Percentiles rank a stretch among this genome's conserved stretches.
Conservation (phyloP, 92 coral and sea anemone species). For the Parazoanthus swiftii region DNA sequence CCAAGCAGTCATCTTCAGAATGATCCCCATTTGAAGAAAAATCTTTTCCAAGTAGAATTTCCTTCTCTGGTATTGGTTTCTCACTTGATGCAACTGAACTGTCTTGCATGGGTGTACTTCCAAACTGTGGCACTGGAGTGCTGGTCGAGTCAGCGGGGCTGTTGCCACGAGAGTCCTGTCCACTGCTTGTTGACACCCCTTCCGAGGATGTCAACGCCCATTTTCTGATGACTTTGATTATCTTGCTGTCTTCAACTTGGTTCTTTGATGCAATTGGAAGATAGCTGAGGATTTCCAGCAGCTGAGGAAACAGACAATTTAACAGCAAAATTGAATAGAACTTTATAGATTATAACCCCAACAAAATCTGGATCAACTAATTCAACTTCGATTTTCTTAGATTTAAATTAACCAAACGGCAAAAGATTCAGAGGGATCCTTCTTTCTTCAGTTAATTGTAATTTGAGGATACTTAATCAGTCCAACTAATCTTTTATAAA, state of each 20-base stretch:
- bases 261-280: slow-evolving; percentile 88
- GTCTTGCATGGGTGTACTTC: slow-evolving; percentile 48
- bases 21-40: slow-evolving; percentile 58
- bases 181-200: slow-evolving; percentile 82
- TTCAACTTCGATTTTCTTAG: too few relatives aligned
- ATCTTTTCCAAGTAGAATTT: slow-evolving; percentile 20
- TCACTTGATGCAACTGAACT: slow-evolving; percentile 41
- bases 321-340: not conserved
- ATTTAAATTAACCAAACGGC: too few relatives aligned
- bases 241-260: slow-evolving; percentile 93
- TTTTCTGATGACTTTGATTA: slow-evolving; percentile 80
- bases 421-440: too few relatives aligned
- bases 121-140: slow-evolving; percentile 63
- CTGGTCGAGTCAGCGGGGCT: slow-evolving; percentile 75
- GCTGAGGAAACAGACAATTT: slow-evolving; percentile 48
- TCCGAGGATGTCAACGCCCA: slow-evolving; percentile 77
- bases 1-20: slow-evolving; percentile 67
- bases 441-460: too few relatives aligned
- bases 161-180: slow-evolving; percentile 68
- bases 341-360: not conserved
- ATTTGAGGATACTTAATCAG: too few relatives aligned
- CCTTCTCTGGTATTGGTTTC: not conserved
- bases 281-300: slow-evolving; percentile 75
- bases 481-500: too few relatives aligned
- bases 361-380: too few relatives aligned